phyloP scores from a whole-genome alignment of 2,113 vertebrate genomes.

The Brienomyrus longianalis region DNA sequence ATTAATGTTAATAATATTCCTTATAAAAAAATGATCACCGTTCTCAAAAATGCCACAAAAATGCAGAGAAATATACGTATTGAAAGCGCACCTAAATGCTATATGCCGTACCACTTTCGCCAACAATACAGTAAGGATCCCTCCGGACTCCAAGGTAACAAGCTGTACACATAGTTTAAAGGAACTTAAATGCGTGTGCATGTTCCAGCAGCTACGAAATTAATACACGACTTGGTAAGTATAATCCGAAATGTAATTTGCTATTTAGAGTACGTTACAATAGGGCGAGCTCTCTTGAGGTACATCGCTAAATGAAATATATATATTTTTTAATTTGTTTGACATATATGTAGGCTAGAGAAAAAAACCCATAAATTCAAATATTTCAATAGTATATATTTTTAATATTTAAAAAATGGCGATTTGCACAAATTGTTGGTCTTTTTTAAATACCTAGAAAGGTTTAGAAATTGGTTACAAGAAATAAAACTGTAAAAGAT shows the following conservation, averaged over 20 bases:
- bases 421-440: background rate
- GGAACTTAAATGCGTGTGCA: background rate
- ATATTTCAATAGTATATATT: background rate
- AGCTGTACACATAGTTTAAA: constrained; percentile 13
- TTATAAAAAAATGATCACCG: background rate
- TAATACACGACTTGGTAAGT: constrained; percentile 4
- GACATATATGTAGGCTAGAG: background rate
- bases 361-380: background rate
- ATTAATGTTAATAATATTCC: background rate
- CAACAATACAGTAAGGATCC: background rate
- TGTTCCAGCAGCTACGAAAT: background rate
- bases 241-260: background rate
- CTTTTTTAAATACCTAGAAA: background rate
- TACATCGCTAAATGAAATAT: background rate
- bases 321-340: background rate
- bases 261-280: background rate
- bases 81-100: background rate
- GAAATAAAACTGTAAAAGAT: background rate
- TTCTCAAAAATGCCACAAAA: background rate
- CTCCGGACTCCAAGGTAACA: constrained; percentile 22
- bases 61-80: background rate
- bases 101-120: background rate
- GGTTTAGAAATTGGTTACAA: background rate
- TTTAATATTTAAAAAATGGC: background rate
- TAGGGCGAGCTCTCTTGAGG: background rate